Conservation (phyloP, 2,797 vertebrate species). For the Prionace glauca region DNA sequence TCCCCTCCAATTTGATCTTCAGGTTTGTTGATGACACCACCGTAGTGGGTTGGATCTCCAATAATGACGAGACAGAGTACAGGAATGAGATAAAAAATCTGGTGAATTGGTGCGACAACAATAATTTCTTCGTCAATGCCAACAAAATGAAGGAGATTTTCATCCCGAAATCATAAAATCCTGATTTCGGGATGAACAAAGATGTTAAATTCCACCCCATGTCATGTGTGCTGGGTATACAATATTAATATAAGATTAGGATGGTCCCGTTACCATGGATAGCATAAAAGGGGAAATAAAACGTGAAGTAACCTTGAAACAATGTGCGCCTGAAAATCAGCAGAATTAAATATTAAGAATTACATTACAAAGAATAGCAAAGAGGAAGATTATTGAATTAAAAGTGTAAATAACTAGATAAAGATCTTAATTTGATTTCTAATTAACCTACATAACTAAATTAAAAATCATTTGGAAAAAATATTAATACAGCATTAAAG, state of each 20-base stretch:
- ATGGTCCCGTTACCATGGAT: background rate
- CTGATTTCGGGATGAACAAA: no score
- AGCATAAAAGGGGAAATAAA: background rate
- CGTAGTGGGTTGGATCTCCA: no score
- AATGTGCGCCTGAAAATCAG: background rate
- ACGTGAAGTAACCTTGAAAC: background rate
- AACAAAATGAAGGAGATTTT: no score
- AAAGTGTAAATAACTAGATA: slow-evolving; percentile 26
- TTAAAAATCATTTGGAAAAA: slow-evolving; percentile 9
- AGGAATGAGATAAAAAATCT: no score
- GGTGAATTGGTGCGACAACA: no score
- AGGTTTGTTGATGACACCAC: no score
- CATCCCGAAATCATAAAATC: no score
- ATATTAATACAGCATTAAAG: background rate
- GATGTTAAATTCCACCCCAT: no score
- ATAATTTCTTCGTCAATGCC: no score
- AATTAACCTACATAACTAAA: slow-evolving; percentile 3
- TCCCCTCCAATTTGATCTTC: no score
- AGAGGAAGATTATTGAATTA: slow-evolving; percentile 17
- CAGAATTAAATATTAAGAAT: slow-evolving; percentile 11
- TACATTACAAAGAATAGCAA: background rate
- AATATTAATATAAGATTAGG: background rate
- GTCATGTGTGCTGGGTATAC: background rate
- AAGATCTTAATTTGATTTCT: slow-evolving; percentile 2
- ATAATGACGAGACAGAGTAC: no score